Evolutionary conservation across 2,888 invertebrate species (phyloP).

Genomic region (Epinotia nisella): DNA sequence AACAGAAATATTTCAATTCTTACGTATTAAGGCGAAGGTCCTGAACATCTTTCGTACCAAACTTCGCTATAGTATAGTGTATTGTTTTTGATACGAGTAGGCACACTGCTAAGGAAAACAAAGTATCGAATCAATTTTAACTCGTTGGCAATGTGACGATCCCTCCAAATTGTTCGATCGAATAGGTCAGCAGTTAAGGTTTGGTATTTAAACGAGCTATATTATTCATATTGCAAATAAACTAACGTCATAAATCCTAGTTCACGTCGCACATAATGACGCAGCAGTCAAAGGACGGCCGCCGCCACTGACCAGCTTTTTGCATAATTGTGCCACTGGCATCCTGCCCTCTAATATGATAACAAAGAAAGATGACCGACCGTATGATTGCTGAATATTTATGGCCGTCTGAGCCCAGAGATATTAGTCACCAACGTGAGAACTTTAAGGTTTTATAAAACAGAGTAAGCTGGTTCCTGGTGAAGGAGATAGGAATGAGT

Average conservation of each 20-base stretch:
- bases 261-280: slow-evolving; percentile 82
- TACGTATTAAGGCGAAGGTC: too few relatives aligned
- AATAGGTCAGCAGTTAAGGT: not conserved
- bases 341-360: slow-evolving; percentile 81
- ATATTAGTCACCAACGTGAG: slow-evolving; percentile 62
- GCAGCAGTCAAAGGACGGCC: slow-evolving; percentile 79
- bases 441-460: slow-evolving; percentile 49
- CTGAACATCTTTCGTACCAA: not conserved
- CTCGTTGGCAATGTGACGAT: not conserved
- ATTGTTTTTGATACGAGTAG: not conserved
- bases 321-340: slow-evolving; percentile 82
- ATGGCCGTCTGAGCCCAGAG: slow-evolving; percentile 58
- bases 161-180: not conserved
- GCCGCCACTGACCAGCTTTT: slow-evolving; percentile 81
- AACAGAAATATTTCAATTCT: too few relatives aligned
- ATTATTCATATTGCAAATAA: slow-evolving; percentile 76
- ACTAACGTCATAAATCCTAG: slow-evolving; percentile 80
- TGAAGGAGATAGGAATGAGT: not conserved
- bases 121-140: not conserved
- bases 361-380: slow-evolving; percentile 82
- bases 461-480: too few relatives aligned
- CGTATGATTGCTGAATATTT: slow-evolving; percentile 74
- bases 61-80: not conserved
- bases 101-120: not conserved
- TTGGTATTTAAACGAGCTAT: slow-evolving; percentile 53